Conservation (phyloP, 2,888 invertebrate genomes). For the Mellilla xanthometata region DNA sequence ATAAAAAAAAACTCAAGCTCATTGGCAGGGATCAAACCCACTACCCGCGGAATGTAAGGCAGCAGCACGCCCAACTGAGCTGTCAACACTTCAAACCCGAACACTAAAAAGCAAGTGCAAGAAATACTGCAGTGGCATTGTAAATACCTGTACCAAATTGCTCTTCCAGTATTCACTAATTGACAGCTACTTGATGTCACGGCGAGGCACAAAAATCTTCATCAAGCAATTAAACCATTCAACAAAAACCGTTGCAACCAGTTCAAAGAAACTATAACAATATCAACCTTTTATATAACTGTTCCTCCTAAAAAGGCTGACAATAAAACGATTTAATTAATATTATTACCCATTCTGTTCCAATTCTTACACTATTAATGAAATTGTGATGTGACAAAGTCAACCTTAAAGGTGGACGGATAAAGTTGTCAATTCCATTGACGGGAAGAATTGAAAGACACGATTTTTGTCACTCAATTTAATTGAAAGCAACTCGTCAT, state of each 20-base stretch:
- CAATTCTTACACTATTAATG: conserved; percentile 50
- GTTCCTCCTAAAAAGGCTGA: conserved; percentile 30
- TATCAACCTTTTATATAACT: conserved; percentile 14
- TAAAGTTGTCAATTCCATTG: conserved; percentile 25
- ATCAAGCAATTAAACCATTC: conserved; percentile 20
- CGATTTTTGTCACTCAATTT: conserved; percentile 74
- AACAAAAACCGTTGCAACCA: conserved; percentile 13
- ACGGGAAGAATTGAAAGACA: conserved; percentile 12
- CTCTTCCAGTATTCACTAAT: conserved; percentile 29
- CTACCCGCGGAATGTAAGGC: too few relatives aligned
- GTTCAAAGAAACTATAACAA: conserved; percentile 16
- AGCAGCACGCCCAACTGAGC: too few relatives aligned
- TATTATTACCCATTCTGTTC: conserved; percentile 61
- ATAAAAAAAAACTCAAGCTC: too few relatives aligned
- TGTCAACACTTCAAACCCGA: too few relatives aligned
- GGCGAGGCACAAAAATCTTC: conserved; percentile 8
- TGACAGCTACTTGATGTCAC: conserved; percentile 9
- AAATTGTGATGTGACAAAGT: conserved; percentile 26
- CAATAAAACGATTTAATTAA: conserved; percentile 73
- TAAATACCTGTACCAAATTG: conserved; percentile 29
- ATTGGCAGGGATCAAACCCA: too few relatives aligned
- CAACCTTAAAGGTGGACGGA: conserved; percentile 32
- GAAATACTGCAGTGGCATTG: too few relatives aligned
- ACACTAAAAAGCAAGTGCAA: too few relatives aligned
- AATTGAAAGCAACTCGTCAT: conserved; percentile 64